Conservation (phyloP, 2,113 vertebrate species). For the Silurus meridionalis region DNA sequence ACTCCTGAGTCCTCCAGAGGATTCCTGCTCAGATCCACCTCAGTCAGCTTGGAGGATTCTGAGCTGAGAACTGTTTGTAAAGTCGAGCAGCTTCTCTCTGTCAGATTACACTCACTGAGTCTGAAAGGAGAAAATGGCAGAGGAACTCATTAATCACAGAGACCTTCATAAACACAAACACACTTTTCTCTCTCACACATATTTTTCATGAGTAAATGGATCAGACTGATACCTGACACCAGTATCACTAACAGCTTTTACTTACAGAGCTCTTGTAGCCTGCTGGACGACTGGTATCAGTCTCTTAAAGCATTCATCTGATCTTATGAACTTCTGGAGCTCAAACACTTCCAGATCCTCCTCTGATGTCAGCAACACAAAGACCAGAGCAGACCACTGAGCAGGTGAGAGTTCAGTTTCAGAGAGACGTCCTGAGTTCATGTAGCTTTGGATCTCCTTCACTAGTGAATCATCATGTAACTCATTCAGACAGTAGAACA, state of each 20-base stretch:
- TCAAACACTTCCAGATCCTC: constrained; percentile 34
- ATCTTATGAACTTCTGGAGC: constrained; percentile 12
- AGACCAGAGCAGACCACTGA: no score
- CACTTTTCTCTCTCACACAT: no score
- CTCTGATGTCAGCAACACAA: background rate
- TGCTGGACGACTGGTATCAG: background rate
- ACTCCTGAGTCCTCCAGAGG: background rate
- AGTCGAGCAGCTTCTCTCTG: constrained; percentile 2
- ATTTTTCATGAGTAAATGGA: background rate
- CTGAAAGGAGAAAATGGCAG: background rate
- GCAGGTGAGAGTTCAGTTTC: no score
- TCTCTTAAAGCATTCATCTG: background rate
- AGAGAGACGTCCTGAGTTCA: no score
- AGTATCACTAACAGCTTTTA: background rate
- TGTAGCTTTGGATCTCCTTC: constrained; percentile 24
- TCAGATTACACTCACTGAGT: background rate
- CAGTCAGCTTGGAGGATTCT: no score
- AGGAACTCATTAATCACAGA: background rate
- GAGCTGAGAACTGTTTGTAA: no score
- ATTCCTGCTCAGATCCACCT: background rate
- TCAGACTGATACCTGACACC: background rate
- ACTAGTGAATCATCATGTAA: constrained; percentile 36
- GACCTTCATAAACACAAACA: no score
- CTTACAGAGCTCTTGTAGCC: constrained; percentile 26
- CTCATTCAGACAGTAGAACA: constrained; percentile 1